Evolutionary conservation across 1,140 invertebrate species (phyloP).

Genomic region (Danaus melanippus): DNA sequence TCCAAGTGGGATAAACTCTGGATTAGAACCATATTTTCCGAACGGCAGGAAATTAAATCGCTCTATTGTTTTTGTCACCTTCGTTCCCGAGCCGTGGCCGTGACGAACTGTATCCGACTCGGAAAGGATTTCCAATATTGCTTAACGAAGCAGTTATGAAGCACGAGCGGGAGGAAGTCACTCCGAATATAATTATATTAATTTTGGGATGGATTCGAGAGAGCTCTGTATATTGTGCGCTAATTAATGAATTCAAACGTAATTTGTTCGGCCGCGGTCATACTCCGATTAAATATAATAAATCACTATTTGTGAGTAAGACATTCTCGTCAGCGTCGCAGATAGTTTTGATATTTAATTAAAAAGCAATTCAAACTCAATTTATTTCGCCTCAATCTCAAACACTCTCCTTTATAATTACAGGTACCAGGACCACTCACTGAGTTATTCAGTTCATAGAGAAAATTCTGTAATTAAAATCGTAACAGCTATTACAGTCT

Average conservation of each 20-base stretch:
- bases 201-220: constrained; percentile 2
- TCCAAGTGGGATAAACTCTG: neutral
- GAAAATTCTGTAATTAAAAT: too few relatives aligned
- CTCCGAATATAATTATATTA: constrained; percentile 7
- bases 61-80: constrained; percentile 12
- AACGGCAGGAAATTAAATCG: constrained; percentile 13
- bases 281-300: too few relatives aligned
- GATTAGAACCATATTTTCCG: constrained; percentile 9
- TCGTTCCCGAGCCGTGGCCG: neutral
- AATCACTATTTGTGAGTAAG: too few relatives aligned
- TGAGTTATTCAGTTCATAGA: too few relatives aligned
- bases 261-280: too few relatives aligned
- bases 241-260: constrained; percentile 6
- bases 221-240: constrained; percentile 8
- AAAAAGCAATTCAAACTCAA: too few relatives aligned
- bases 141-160: constrained; percentile 10
- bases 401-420: too few relatives aligned
- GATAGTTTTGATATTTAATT: too few relatives aligned
- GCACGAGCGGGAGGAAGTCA: constrained; percentile 4
- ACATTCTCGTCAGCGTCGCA: too few relatives aligned
- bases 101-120: constrained; percentile 4
- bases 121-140: constrained; percentile 11
- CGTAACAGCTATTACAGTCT: too few relatives aligned
- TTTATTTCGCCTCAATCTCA: too few relatives aligned
- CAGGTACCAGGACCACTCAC: too few relatives aligned